Base-by-base conservation (phyloP, 2,113 vertebrate genomes). In the Alethe castanea region DNA sequence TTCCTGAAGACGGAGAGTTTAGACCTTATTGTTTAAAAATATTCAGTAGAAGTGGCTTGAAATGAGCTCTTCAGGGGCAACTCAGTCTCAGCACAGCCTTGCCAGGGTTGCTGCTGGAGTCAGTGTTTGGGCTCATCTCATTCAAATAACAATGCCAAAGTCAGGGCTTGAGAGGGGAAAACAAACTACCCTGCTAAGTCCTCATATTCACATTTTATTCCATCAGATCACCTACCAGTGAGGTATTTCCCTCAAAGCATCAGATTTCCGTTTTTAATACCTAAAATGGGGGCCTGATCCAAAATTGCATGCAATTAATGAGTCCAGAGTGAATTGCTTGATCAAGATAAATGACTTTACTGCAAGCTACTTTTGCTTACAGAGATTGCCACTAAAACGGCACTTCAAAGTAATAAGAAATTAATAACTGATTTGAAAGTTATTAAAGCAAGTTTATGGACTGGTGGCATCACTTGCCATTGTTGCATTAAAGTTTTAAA, bases 341-440 rank as follows among this genome's bases (percentile, higher is more conserved):
- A 88, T 92, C 91, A 93, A 90, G 87, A 74, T 89, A 87, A 83
- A 73, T 80, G 3, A 84, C 73, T 82, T 87, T 18, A 64, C 40
- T 83, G 64, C 47, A 71, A 78, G 36, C 38, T 94, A 50, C 47
- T 62, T 85, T 60, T 88, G 56, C 77, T 94, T 86, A 56, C 60
- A 57, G 65, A 36, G 40, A 64, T 81, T 90, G 78, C n/a, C 52
- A 76, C 69, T 69, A 61, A 57, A 66, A 38, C 45, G 44, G 52
- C 42, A 70, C 81, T 91, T 77, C 52, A 60, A 93, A 86, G 35
- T 24, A 82, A 13, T 69, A 81, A 50, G 74, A 83, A 77, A 86
- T 62, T 52, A 86, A 47, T 73, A 93, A 83, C 42, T 38, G 16
- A 70, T 70, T 33, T 33, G 23, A 65, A 93, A 82, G 42, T 82